A percentile compares a stretch with the other conserved stretches of the same genome.
Evolutionary conservation across 2,888 invertebrate genomes (phyloP).

Genomic region (Anorthoa munda): DNA sequence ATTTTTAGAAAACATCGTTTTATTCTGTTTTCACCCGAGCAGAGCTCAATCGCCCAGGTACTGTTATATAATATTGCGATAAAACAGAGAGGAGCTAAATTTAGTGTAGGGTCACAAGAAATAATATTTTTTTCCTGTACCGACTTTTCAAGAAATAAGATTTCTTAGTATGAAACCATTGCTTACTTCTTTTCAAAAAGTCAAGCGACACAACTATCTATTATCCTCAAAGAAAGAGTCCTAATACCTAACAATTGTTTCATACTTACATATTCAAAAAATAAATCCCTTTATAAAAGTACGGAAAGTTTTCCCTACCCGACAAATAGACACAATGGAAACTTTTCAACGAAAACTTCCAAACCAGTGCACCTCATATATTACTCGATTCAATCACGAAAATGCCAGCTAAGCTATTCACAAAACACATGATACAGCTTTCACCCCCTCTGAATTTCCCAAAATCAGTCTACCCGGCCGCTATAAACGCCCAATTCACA

Average conservation of each 20-base stretch:
- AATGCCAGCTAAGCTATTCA: conserved; percentile 46
- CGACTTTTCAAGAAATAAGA: background rate
- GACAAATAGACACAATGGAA: background rate
- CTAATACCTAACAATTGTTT: background rate
- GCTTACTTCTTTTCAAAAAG: too few species aligned
- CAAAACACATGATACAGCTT: conserved; percentile 48
- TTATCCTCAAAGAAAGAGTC: too few species aligned
- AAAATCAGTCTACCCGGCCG: conserved; percentile 46
- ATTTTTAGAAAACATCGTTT: too few species aligned
- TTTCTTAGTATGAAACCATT: background rate
- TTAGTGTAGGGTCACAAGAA: too few species aligned
- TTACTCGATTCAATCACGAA: conserved; percentile 50
- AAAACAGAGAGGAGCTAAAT: too few species aligned
- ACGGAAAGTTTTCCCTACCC: background rate
- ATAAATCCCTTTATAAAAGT: background rate
- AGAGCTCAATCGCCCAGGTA: too few species aligned
- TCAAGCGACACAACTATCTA: too few species aligned
- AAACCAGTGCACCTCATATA: conserved; percentile 40
- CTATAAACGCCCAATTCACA: conserved; percentile 52
- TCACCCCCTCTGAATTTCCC: conserved; percentile 38
- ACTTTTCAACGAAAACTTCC: background rate
- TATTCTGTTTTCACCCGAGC: too few species aligned
- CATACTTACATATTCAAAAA: background rate
- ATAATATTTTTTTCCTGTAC: too few species aligned
- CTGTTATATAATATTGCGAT: too few species aligned